A percentile compares a stretch with the other conserved stretches of the same genome.
phyloP scores from a whole-genome alignment of 2,113 vertebrate genomes.

The Urocynchramus pylzowi region DNA sequence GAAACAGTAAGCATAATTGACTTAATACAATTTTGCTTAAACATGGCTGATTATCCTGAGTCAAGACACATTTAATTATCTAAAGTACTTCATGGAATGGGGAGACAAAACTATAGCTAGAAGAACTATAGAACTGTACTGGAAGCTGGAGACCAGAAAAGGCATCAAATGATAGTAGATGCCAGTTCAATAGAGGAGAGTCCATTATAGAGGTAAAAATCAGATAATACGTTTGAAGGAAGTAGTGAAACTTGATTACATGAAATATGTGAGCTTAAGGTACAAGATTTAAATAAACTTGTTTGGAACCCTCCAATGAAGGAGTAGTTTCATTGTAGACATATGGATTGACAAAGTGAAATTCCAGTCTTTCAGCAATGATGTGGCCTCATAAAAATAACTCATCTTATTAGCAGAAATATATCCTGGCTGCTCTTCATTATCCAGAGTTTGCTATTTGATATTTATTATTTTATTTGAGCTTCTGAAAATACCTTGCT shows the following conservation, averaged over 20 bases:
- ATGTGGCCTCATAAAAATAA: not conserved
- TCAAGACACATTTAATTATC: not conserved
- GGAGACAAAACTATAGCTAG: not conserved
- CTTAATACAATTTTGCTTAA: not conserved
- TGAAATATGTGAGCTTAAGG: not conserved
- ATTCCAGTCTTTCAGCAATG: not conserved
- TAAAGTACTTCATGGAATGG: not conserved
- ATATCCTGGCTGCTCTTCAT: not conserved
- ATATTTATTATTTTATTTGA: not conserved
- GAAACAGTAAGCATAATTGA: not conserved
- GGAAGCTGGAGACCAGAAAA: not conserved
- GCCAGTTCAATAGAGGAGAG: not conserved
- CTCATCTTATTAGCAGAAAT: not conserved
- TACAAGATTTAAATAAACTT: not conserved
- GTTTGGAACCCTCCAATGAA: not conserved
- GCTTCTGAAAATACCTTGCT: not conserved
- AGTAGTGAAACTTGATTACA: not conserved
- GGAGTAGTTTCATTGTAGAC: not conserved
- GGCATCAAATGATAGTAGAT: not conserved
- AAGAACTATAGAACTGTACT: too few relatives aligned
- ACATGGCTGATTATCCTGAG: accelerated
- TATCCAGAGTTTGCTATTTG: not conserved
- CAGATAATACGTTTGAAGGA: not conserved
- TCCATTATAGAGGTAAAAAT: not conserved
- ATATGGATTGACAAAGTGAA: not conserved